Percentiles rank a stretch among this genome's conserved stretches.
Conservation (phyloP, 2,888 invertebrate genomes). For the Miltochrista miniata region DNA sequence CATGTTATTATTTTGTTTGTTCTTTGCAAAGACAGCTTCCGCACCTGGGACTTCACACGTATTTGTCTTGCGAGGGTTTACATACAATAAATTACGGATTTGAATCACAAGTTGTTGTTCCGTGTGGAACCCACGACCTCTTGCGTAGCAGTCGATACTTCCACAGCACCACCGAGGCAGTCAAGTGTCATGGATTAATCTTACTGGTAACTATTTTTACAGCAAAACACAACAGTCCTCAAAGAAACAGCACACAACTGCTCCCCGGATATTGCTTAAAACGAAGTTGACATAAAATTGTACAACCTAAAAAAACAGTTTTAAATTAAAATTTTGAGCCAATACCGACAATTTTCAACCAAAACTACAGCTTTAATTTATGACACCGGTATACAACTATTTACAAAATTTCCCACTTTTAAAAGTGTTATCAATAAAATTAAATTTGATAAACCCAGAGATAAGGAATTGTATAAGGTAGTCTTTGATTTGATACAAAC, state of each 20-base stretch:
- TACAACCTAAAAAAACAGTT: conserved; percentile 1
- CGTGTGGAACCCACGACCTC: too few relatives aligned
- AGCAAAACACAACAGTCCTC: conserved; percentile 3
- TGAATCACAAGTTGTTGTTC: too few relatives aligned
- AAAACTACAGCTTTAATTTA: conserved; percentile 5
- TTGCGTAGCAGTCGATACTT: too few relatives aligned
- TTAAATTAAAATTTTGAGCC: conserved; percentile 4
- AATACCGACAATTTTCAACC: conserved; percentile 5
- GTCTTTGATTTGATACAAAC: conserved; percentile 1
- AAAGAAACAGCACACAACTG: conserved; percentile 3
- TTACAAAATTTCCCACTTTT: background rate
- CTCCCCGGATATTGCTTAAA: conserved; percentile 5
- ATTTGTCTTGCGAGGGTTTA: too few relatives aligned
- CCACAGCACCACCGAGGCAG: too few relatives aligned
- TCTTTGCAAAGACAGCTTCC: too few relatives aligned
- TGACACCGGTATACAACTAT: conserved; percentile 4
- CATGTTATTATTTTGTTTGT: too few relatives aligned
- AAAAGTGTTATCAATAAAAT: conserved; percentile 4
- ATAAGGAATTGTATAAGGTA: too few relatives aligned
- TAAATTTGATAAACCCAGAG: conserved; percentile 1
- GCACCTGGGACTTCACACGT: too few relatives aligned
- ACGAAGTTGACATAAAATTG: conserved; percentile 7
- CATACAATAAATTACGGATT: too few relatives aligned
- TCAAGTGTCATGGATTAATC: background rate
- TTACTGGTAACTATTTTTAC: conserved; percentile 1